Conservation (phyloP, 2,888 invertebrate species). For the Rhimphoctona megacephalus region DNA sequence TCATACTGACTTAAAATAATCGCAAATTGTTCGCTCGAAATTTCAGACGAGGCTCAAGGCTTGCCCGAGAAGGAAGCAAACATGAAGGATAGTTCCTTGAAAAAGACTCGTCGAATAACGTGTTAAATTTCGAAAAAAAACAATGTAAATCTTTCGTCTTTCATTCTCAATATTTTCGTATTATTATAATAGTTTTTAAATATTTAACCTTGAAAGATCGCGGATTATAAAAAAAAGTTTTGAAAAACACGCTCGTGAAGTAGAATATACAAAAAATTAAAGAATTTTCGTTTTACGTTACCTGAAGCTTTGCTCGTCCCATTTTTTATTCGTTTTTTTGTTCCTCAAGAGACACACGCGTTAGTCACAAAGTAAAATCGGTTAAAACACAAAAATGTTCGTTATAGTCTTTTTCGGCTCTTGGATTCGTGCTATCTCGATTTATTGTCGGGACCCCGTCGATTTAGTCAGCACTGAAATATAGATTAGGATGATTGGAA, state of each 20-base stretch:
- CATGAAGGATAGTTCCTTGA: neutral
- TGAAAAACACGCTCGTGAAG: neutral
- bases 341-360: slow-evolving; percentile 8
- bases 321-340: slow-evolving; percentile 19
- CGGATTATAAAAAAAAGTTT: neutral
- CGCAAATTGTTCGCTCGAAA: neutral
- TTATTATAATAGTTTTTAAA: neutral
- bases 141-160: neutral
- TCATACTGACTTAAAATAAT: neutral
- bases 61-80: neutral
- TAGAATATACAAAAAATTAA: neutral
- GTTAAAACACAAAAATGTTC: neutral
- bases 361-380: slow-evolving; percentile 34
- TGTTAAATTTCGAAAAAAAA: neutral
- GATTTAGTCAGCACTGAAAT: slow-evolving; percentile 24
- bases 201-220: neutral
- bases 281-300: slow-evolving; percentile 35
- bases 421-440: neutral
- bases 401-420: neutral
- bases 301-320: slow-evolving; percentile 57
- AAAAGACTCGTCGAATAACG: neutral
- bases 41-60: neutral
- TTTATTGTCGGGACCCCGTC: slow-evolving; percentile 2
- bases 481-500: slow-evolving; percentile 1
- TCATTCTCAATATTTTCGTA: neutral